Evolutionary conservation across 2,888 invertebrate genomes (phyloP), one percentile per base, ranked within the genome.

Genomic region (Odontomyia ornata): DNA sequence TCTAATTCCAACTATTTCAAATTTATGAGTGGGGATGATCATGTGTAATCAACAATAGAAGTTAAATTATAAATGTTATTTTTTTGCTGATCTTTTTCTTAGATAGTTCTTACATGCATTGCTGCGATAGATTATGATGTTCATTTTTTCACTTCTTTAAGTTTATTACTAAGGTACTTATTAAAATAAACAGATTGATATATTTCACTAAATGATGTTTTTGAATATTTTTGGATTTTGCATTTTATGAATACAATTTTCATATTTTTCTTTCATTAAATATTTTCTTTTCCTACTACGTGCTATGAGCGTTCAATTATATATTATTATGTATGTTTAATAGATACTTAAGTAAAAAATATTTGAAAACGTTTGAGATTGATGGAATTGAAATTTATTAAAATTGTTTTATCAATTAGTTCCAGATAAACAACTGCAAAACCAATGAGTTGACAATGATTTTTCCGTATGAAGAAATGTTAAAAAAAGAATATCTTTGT

Each of bases 1-100:
- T n/a, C n/a, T n/a, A n/a, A n/a, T n/a, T n/a, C n/a, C n/a, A n/a
- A n/a, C n/a, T n/a, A n/a, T n/a, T n/a, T n/a, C n/a, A n/a, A 11
- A n/a, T 72, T 72, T 57, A 75, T 72, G 43, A 65, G 46, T 77
- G 47, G 52, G 9, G 9, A 36, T 71, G 62, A 60, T 65, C 30
- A 56, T 57, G 25, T 77, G 28, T 36, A 43, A 36, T 62, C 56
- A 72, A 30, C 15, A 76, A 30, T 36, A 30, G 23, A 73, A 72
- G 72, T 76, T 69, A 69, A 60, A 57, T 5, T 52, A 15, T 9
- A 52, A 52, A 52, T 4, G 52, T 15, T 52, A 9, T 52, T 18
- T 28, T 25, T 64, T 23, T 13, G 30, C 27, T 18, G 25, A 60
- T 60, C 15, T 23, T 28, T 64, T 18, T 64, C 64, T 64, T 23